phyloP scores from a whole-genome alignment of 1,140 invertebrate genomes.

The Cylas formicarius region DNA sequence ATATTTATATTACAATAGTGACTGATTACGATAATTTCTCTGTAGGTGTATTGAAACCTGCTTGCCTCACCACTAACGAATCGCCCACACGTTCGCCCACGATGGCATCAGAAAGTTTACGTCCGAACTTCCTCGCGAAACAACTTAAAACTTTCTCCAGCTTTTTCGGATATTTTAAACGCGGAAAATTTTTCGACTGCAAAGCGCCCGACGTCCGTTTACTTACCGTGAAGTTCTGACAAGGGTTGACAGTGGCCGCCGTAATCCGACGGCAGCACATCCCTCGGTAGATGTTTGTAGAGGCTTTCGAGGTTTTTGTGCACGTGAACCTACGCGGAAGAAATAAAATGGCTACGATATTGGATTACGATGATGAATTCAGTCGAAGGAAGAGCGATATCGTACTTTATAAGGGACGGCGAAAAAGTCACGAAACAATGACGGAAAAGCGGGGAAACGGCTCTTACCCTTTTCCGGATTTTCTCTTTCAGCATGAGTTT shows the following conservation, averaged over 20 bases:
- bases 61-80: not conserved
- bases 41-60: not conserved
- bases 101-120: not conserved
- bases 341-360: not conserved
- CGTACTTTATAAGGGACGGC: not conserved
- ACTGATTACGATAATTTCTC: no score
- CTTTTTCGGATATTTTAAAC: not conserved
- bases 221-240: constrained; percentile 34
- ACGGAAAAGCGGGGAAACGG: not conserved
- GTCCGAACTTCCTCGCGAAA: not conserved
- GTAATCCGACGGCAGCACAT: constrained; percentile 37
- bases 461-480: constrained; percentile 44
- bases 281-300: constrained; percentile 28
- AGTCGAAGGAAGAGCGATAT: constrained; percentile 1
- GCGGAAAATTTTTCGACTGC: not conserved
- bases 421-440: no score
- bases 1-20: no score
- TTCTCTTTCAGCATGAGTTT: constrained; percentile 46
- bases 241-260: constrained; percentile 32
- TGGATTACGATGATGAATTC: no score
- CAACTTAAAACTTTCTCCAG: not conserved
- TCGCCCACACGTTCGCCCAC: not conserved
- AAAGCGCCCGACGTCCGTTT: not conserved
- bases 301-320: constrained; percentile 13
- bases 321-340: constrained; percentile 7